phyloP scores from a whole-genome alignment of 2,113 vertebrate species.

The Malurus melanocephalus region DNA sequence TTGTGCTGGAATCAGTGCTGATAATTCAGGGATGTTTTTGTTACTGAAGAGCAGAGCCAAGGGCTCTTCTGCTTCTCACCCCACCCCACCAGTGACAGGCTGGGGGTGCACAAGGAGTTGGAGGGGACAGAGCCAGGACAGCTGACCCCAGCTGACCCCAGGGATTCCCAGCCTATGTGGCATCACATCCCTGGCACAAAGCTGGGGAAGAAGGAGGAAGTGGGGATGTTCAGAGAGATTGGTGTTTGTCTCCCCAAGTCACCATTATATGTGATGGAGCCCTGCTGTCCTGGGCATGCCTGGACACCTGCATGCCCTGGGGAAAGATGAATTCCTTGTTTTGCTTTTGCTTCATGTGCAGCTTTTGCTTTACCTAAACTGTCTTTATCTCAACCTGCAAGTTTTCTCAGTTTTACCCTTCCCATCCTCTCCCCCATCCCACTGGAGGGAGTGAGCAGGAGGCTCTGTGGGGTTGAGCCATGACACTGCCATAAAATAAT shows the following conservation, averaged over 20 bases:
- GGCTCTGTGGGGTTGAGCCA: neutral
- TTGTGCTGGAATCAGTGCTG: neutral
- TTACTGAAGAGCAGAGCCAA: neutral
- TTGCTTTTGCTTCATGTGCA: neutral
- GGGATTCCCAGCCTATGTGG: neutral
- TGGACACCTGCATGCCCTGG: neutral
- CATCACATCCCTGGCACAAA: neutral
- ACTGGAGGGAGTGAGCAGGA: neutral
- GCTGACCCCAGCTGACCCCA: fast-evolving
- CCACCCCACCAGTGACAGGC: neutral
- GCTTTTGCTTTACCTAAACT: neutral
- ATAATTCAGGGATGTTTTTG: neutral
- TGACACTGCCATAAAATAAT: neutral
- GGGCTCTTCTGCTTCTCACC: neutral
- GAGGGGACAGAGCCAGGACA: neutral
- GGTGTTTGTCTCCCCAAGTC: neutral
- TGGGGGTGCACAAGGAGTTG: neutral
- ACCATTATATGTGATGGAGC: fast-evolving
- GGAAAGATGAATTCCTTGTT: neutral
- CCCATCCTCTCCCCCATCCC: neutral
- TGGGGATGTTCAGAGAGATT: neutral
- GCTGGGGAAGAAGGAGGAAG: neutral
- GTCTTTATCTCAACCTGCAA: fast-evolving
- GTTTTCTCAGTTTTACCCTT: neutral
- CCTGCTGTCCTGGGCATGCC: neutral